Evolutionary conservation across 2,113 vertebrate genomes (phyloP).

Genomic region (Anolis sagrei): DNA sequence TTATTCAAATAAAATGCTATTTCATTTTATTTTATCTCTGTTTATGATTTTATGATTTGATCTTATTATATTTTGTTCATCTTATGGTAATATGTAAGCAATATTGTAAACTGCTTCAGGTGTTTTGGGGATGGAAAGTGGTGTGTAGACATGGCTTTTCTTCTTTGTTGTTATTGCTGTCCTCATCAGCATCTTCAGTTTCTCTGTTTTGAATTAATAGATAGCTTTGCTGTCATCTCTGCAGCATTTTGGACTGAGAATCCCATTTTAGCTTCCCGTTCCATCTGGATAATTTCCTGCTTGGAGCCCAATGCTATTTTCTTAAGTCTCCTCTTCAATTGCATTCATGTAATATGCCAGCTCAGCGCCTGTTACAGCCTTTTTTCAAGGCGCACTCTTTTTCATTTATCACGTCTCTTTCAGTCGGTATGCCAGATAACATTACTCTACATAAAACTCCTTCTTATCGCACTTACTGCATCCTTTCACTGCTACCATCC

Average conservation of each 20-base stretch:
- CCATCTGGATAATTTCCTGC: slow-evolving; percentile 4
- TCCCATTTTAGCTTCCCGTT: neutral
- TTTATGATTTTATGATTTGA: too few species aligned
- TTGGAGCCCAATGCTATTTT: slow-evolving; percentile 6
- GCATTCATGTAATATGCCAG: neutral
- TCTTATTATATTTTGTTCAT: too few species aligned
- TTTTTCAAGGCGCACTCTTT: slow-evolving; percentile 19
- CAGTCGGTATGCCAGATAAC: slow-evolving; percentile 12
- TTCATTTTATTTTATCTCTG: too few species aligned
- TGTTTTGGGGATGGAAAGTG: too few species aligned
- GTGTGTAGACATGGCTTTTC: too few species aligned
- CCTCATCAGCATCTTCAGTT: too few species aligned
- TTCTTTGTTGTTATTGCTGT: too few species aligned
- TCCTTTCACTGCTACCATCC: slow-evolving; percentile 37
- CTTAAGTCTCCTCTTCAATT: slow-evolving; percentile 11
- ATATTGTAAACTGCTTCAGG: too few species aligned
- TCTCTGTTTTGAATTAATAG: neutral
- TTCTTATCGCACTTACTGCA: slow-evolving; percentile 39
- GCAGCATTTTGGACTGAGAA: neutral
- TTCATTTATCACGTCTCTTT: slow-evolving; percentile 23
- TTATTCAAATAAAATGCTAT: too few species aligned
- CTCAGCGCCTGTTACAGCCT: slow-evolving; percentile 21
- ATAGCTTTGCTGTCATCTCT: neutral
- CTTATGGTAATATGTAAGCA: too few species aligned
- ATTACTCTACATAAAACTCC: slow-evolving; percentile 33